Base-by-base conservation (phyloP, 2,888 invertebrate genomes). In the Sepiola atlantica region DNA sequence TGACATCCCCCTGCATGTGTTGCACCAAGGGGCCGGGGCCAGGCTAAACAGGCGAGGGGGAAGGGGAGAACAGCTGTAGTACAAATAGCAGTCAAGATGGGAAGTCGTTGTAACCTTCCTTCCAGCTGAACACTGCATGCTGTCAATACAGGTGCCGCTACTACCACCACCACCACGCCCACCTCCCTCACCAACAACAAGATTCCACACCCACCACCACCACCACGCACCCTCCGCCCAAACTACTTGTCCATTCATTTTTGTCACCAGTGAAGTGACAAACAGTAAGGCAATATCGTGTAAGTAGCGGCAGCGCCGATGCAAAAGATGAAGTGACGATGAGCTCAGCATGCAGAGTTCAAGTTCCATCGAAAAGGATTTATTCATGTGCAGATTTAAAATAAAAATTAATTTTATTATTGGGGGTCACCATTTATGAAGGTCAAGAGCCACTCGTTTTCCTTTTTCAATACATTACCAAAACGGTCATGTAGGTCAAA, bases 11-110 rank as follows among this genome's bases (percentile, higher is more conserved):
- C 32, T 77, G 77, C 32, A 32, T 77, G 32, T 77, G 77, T n/a
- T 77, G 77, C 77, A 77, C n/a, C n/a, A 18, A 21, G n/a, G 77
- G 21, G 1, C 0, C 1, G 20, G 57, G 24, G 24, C 45, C 4
- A 8, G 45, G 45, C 8, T 8, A 45, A 8, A 45, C 45, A 8
- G 8, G 45, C 4, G 45, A 45, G 20, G 6, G 14, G 77, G n/a
- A 16, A 18, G 14, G 1, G 77, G n/a, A 77, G n/a, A 77, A 32
- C 32, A 77, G 77, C 32, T 77, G 77, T 77, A 77, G 77, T 77
- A 77, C 32, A n/a, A 77, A 77, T 77, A 77, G 77, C 77, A 77
- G 77, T 77, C 77, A 77, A 77, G 77, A 77, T 77, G n/a, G n/a
- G 77, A 77, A 77, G 77, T 77, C 32, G 77, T n/a, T 77, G 77